A percentile compares a stretch with the other conserved stretches of the same genome.
Evolutionary conservation across 1,140 invertebrate species (phyloP).

Genomic region (Papilio xuthus): DNA sequence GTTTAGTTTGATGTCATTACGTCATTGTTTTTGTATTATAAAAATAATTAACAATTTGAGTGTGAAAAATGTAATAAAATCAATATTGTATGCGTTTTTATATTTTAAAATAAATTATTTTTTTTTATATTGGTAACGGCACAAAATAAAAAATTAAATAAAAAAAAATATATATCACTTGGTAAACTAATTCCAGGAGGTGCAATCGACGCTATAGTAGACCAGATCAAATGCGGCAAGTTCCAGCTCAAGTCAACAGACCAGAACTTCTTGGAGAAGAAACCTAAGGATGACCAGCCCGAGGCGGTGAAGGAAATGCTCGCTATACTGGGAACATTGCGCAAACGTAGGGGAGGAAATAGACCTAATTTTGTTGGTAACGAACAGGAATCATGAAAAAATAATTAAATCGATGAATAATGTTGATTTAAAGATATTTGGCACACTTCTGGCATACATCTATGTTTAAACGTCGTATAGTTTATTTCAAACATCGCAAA

Average conservation of each 20-base stretch:
- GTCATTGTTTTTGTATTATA: too few species aligned
- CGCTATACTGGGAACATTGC: slow-evolving; percentile 86
- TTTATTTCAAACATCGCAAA: too few species aligned
- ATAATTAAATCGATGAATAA: too few species aligned
- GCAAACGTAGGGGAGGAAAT: slow-evolving; percentile 78
- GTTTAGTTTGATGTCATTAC: too few species aligned
- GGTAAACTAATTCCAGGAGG: slow-evolving; percentile 65
- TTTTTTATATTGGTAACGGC: neutral
- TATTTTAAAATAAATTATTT: too few species aligned
- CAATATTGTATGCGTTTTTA: too few species aligned
- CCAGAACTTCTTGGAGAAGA: slow-evolving; percentile 81
- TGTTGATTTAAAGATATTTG: too few species aligned
- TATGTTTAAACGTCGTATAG: too few species aligned
- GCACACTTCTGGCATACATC: too few species aligned
- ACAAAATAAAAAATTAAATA: neutral
- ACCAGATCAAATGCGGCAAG: slow-evolving; percentile 88
- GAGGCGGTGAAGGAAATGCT: slow-evolving; percentile 88
- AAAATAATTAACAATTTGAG: too few species aligned
- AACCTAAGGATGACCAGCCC: slow-evolving; percentile 83
- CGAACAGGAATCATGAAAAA: slow-evolving; percentile 12
- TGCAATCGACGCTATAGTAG: slow-evolving; percentile 88
- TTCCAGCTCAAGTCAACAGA: slow-evolving; percentile 87
- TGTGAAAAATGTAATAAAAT: too few species aligned
- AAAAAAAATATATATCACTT: slow-evolving; percentile 9
- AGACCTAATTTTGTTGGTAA: slow-evolving; percentile 48